Evolutionary conservation across 2,888 invertebrate species (phyloP), one percentile per base, ranked within the genome.

Genomic region (Clepsis dumicolana): DNA sequence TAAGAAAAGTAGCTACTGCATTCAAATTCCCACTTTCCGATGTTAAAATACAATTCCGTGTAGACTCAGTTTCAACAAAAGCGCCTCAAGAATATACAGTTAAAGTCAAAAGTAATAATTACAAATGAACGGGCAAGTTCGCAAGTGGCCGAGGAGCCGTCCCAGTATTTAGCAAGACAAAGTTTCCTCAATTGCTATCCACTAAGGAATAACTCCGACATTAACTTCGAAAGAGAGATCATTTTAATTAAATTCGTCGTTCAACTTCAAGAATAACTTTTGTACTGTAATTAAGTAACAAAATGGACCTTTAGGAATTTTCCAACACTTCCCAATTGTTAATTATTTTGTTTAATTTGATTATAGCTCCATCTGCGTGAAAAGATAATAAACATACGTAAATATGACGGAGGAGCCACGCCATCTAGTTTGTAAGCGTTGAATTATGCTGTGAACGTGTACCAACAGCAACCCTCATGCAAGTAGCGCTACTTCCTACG

Each of bases 231-330:
- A 73, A 71, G 73, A 74, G 69, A 78, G 81, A 86, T 87, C 80
- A 80, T 84, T 87, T 87, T 86, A 87, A 88, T 88, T 87, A 85
- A 86, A 86, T 86, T 82, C 79, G 70, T 79, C 76, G 74, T 65
- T 8, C 70, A 82, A 82, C 78, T 80, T 80, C 71, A 74, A 76
- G 75, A 74, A 74, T 72, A 77, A 81, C 80, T 81, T 83, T 76
- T 75, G 72, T 76, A 77, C 72, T 71, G 73, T 76, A 76, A 75
- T 74, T 74, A 73, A 73, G 70, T 72, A 66, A 60, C 69, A 38
- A 52, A 67, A 62, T 64, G 38, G 64, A 71, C 53, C 52, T 64
- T 64, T 8, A 62, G 67, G 62, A 62, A 56, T 67, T 68, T 68
- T 53, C 16, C 3, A 64, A 63, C 27, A 38, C 27, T 56, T 66